Evolutionary conservation across 2,888 invertebrate genomes (phyloP).

Genomic region (Agrilus cyanescens): DNA sequence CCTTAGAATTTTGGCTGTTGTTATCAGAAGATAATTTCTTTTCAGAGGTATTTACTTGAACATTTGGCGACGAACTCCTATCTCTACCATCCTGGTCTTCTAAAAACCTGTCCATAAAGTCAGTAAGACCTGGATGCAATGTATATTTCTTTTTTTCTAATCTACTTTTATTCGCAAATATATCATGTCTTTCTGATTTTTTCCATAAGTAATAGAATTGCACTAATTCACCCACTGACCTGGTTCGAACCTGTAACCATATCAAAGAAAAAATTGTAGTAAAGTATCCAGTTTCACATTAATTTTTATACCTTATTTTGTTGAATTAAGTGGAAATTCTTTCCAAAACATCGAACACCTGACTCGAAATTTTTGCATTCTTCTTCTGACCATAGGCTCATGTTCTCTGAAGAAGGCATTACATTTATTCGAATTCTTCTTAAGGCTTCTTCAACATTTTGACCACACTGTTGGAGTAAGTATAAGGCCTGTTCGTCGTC

Average conservation of each 20-base stretch:
- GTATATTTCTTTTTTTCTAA: constrained; percentile 88
- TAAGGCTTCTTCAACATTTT: constrained; percentile 88
- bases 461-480: constrained; percentile 83
- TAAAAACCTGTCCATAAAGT: constrained; percentile 87
- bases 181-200: constrained; percentile 94
- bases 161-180: constrained; percentile 75
- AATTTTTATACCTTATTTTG: constrained; percentile 62
- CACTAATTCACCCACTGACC: constrained; percentile 92
- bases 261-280: background rate
- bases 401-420: constrained; percentile 53
- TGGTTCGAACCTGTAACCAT: constrained; percentile 57
- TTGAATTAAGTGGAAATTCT: constrained; percentile 91
- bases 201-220: constrained; percentile 98
- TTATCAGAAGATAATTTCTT: constrained; percentile 17
- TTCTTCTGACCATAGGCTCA: constrained; percentile 92
- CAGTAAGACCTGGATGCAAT: constrained; percentile 83
- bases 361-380: constrained; percentile 95
- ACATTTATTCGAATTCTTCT: constrained; percentile 61
- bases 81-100: constrained; percentile 71
- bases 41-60: constrained; percentile 32
- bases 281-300: background rate
- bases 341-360: constrained; percentile 85
- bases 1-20: constrained; percentile 16
- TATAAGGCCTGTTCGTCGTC: constrained; percentile 88
- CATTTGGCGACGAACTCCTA: constrained; percentile 60